Evolutionary conservation across 2,113 vertebrate species (phyloP).

Genomic region (Ploceus nigricollis): DNA sequence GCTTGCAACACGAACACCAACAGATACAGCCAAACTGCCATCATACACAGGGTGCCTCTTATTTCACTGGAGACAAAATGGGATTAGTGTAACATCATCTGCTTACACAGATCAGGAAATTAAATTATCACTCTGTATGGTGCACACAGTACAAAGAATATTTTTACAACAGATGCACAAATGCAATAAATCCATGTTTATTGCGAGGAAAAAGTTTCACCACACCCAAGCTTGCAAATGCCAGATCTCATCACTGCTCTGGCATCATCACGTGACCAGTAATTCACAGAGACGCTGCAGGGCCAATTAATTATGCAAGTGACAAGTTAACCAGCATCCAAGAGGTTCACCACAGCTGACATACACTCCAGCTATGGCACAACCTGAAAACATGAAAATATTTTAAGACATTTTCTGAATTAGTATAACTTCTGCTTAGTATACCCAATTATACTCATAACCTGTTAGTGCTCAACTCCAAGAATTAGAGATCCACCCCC

Average conservation of each 20-base stretch:
- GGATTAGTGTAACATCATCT: neutral
- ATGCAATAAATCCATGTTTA: neutral
- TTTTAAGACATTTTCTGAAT: neutral
- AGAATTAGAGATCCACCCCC: neutral
- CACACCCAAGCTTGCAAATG: neutral
- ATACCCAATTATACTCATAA: neutral
- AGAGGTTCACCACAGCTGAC: neutral
- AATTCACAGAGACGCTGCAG: neutral
- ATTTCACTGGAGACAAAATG: neutral
- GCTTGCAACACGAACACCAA: neutral
- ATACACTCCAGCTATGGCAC: neutral
- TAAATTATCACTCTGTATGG: neutral
- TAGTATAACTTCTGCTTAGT: neutral
- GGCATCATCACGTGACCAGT: neutral
- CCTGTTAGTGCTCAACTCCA: neutral
- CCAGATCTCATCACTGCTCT: neutral
- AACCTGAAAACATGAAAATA: neutral
- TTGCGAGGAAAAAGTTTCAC: neutral
- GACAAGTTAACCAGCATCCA: neutral
- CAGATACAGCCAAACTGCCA: neutral
- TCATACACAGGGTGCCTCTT: fast-evolving
- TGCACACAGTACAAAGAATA: neutral
- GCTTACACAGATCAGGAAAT: neutral
- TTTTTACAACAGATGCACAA: neutral
- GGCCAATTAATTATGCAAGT: neutral